These are phyloP conservation scores for Esox lucius DNA, from an alignment of 2,797 vertebrate genomes.

Conservation along the genomic window DNA sequence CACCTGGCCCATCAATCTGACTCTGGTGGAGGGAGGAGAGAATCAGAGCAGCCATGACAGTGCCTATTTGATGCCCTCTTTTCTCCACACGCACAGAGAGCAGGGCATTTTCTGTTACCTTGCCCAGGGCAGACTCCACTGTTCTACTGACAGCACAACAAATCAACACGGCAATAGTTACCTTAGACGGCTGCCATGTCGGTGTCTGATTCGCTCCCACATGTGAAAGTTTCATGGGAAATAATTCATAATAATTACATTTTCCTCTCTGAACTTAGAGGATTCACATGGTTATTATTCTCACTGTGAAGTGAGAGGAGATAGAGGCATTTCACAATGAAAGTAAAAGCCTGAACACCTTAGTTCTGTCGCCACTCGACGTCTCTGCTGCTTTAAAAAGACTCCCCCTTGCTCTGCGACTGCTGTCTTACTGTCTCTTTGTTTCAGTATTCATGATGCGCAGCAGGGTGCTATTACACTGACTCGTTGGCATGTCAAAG, in stretches of 20 bases:
- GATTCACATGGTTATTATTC: background rate
- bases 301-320: conserved; percentile 6
- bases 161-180: conserved; percentile 21
- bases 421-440: background rate
- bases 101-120: conserved; percentile 22
- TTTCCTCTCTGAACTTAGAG: background rate
- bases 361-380: background rate
- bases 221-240: conserved; percentile 4
- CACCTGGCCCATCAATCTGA: background rate
- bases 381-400: conserved; percentile 1
- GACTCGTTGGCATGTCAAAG: background rate
- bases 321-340: background rate
- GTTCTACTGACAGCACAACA: conserved; percentile 26
- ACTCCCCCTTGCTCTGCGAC: background rate
- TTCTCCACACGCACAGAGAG: conserved; percentile 3
- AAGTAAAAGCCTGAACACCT: background rate
- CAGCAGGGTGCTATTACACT: background rate
- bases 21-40: background rate
- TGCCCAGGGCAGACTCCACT: conserved; percentile 19
- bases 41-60: conserved; percentile 15
- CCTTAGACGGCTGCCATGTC: conserved; percentile 20
- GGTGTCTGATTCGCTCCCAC: conserved; percentile 11
- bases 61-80: conserved; percentile 18
- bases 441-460: conserved; percentile 5
- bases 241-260: background rate